A percentile compares a stretch with the other conserved stretches of the same genome.
Conservation (phyloP, 2,797 vertebrate species). For the Lates japonicus region DNA sequence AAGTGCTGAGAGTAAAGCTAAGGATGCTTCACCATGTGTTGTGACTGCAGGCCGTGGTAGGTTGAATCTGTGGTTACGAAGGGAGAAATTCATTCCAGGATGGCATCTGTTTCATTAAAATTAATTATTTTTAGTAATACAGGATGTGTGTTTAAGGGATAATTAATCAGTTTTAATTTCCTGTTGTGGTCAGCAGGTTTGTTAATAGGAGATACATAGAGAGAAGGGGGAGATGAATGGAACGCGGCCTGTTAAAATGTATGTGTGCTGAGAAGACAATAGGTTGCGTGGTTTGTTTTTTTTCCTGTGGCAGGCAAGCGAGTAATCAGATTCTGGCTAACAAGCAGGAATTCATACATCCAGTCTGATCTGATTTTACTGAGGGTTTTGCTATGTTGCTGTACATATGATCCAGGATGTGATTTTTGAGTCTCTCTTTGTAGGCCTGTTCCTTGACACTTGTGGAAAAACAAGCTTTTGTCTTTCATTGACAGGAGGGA, state of each 20-base stretch:
- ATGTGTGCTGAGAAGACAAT: not conserved
- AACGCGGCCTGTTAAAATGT: constrained; percentile 2
- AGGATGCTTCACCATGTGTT: constrained; percentile 11
- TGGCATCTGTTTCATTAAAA: constrained; percentile 74
- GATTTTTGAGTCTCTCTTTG: constrained; percentile 51
- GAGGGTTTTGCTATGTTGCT: constrained; percentile 13
- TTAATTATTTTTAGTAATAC: constrained; percentile 59
- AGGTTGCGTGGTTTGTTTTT: constrained; percentile 8
- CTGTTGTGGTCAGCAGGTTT: constrained; percentile 59
- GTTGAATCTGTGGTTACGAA: constrained; percentile 3
- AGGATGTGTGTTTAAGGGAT: constrained; percentile 75
- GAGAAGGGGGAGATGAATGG: not conserved
- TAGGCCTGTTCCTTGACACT: constrained; percentile 25
- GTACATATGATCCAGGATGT: constrained; percentile 15
- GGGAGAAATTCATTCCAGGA: constrained; percentile 44
- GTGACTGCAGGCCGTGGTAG: not conserved
- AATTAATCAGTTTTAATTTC: constrained; percentile 75
- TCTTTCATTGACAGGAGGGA: constrained; percentile 19
- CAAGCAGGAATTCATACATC: constrained; percentile 11
- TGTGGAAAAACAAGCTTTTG: constrained; percentile 22
- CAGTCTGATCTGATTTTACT: constrained; percentile 13
- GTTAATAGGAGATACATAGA: constrained; percentile 41
- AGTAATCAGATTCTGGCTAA: constrained; percentile 23
- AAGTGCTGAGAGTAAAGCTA: not conserved
- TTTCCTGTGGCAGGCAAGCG: not conserved